Conservation (phyloP, 2,888 invertebrate genomes). For the Ochropleura leucogaster region DNA sequence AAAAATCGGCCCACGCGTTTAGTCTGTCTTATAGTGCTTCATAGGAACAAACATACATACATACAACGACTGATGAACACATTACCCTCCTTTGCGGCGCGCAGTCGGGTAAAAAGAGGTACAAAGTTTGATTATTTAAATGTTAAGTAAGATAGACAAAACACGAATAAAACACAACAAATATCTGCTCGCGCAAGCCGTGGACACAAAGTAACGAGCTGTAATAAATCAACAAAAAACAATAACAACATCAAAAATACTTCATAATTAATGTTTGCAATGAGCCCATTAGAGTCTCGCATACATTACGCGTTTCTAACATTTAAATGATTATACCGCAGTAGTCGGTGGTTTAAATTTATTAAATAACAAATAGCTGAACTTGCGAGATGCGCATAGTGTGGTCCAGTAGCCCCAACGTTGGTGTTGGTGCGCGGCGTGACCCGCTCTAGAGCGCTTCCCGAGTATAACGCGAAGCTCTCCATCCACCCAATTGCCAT, state of each 20-base stretch:
- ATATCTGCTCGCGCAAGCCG: neutral
- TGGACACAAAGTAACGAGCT: constrained; percentile 14
- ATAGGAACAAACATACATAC: no score
- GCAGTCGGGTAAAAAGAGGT: no score
- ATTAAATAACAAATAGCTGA: neutral
- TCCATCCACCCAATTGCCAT: constrained; percentile 22
- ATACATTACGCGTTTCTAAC: constrained; percentile 19
- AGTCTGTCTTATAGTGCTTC: no score
- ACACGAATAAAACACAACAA: neutral
- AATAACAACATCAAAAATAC: constrained; percentile 25
- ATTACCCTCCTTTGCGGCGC: no score
- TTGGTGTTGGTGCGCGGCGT: neutral
- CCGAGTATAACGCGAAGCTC: neutral
- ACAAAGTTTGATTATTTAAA: neutral
- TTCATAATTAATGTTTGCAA: constrained; percentile 27
- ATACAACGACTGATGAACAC: no score
- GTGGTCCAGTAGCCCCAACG: neutral
- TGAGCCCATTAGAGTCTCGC: constrained; percentile 25
- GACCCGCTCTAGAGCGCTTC: neutral
- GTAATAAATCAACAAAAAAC: constrained; percentile 40
- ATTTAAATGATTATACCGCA: constrained; percentile 14
- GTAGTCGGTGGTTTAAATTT: constrained; percentile 9
- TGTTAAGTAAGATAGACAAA: neutral
- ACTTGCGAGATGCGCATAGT: neutral
- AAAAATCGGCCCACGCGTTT: no score